A percentile compares a stretch with the other conserved stretches of the same genome.
phyloP scores from a whole-genome alignment of 2,797 vertebrate genomes.

The Champsocephalus gunnari region DNA sequence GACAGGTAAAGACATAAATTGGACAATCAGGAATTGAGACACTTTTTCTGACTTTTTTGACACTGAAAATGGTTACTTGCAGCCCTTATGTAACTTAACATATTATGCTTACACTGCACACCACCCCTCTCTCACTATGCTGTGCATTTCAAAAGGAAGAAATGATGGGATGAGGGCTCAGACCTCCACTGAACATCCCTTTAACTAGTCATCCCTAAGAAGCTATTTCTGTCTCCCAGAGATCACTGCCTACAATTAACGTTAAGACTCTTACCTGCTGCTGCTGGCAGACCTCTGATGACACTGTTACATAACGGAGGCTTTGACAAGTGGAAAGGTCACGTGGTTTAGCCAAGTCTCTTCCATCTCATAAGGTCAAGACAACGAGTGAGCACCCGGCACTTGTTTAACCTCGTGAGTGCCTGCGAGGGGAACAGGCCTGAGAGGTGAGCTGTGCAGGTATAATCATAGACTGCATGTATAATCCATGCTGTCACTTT shows the following conservation, averaged over 20 bases:
- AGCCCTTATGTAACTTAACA: too few species aligned
- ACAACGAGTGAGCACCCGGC: constrained; percentile 12
- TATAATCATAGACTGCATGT: constrained; percentile 12
- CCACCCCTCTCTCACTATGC: too few species aligned
- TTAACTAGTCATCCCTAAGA: constrained; percentile 55
- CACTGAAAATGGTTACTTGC: too few species aligned
- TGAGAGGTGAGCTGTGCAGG: constrained; percentile 39
- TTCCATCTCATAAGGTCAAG: constrained; percentile 26
- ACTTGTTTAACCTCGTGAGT: constrained; percentile 35
- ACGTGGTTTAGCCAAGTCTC: constrained; percentile 36
- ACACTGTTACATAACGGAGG: constrained; percentile 67
- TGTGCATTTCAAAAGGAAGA: constrained; percentile 18
- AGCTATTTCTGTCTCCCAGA: constrained; percentile 72
- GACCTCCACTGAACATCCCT: constrained; percentile 54
- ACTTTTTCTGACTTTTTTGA: too few species aligned
- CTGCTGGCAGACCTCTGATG: constrained; percentile 48
- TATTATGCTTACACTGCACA: not conserved
- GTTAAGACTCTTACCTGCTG: constrained; percentile 83
- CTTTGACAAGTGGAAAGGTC: constrained; percentile 48
- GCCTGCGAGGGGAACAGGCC: constrained; percentile 31
- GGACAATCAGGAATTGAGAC: too few species aligned
- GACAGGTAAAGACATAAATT: too few species aligned
- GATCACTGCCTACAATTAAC: constrained; percentile 76
- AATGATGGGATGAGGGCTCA: constrained; percentile 44
- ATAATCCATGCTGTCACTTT: constrained; percentile 43